Evolutionary conservation across 2,888 invertebrate species (phyloP).

Genomic region (Drosophila merina): DNA sequence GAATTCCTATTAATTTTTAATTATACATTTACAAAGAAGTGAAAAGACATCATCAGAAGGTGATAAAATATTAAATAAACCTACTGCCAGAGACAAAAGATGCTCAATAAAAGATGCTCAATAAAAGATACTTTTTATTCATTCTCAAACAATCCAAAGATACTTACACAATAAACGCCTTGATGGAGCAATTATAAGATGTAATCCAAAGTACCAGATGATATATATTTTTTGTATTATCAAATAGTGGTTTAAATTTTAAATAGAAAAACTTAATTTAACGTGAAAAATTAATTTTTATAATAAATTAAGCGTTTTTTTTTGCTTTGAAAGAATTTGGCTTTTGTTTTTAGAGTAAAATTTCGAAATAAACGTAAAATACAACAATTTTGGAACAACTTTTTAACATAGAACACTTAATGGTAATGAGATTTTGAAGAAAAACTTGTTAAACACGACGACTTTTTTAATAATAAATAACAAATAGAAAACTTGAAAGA

Average conservation of each 20-base stretch:
- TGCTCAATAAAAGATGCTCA: too few relatives aligned
- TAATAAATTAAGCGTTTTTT: slow-evolving; percentile 29
- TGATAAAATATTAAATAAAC: slow-evolving; percentile 37
- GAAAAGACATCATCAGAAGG: slow-evolving; percentile 26
- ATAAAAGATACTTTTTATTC: background rate
- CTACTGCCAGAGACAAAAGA: slow-evolving; percentile 39
- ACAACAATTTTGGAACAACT: slow-evolving; percentile 16
- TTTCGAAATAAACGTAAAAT: slow-evolving; percentile 5
- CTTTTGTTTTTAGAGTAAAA: slow-evolving; percentile 14
- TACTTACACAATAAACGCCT: slow-evolving; percentile 35
- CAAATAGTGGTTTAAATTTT: background rate
- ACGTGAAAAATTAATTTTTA: slow-evolving; percentile 17
- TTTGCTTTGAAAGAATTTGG: slow-evolving; percentile 34
- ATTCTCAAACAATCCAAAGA: background rate
- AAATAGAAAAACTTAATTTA: slow-evolving; percentile 14
- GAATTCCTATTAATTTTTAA: slow-evolving; percentile 52
- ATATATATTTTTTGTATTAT: background rate
- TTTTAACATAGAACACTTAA: slow-evolving; percentile 34
- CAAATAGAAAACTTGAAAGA: slow-evolving; percentile 35
- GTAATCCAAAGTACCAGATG: slow-evolving; percentile 32
- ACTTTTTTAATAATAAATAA: slow-evolving; percentile 40
- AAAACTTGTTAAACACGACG: slow-evolving; percentile 30
- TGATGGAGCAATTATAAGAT: slow-evolving; percentile 23
- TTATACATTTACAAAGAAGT: slow-evolving; percentile 38
- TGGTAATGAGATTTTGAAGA: slow-evolving; percentile 38